phyloP scores from a whole-genome alignment of 2,113 vertebrate genomes.

The Heterotis niloticus region DNA sequence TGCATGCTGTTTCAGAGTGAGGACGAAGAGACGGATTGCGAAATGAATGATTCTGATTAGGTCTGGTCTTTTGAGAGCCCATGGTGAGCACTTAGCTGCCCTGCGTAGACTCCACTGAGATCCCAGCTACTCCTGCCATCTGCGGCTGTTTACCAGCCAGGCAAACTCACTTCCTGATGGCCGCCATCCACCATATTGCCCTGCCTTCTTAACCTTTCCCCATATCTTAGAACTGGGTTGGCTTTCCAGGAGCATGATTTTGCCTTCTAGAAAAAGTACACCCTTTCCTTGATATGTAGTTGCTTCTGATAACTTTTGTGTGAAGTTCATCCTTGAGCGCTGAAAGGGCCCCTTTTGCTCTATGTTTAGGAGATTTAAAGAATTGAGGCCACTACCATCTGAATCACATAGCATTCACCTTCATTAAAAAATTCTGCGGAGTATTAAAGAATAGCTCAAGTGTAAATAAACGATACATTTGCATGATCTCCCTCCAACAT shows the following conservation, averaged over 20 bases:
- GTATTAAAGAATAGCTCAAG: too few species aligned
- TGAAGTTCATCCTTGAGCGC: too few species aligned
- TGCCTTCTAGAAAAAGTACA: too few species aligned
- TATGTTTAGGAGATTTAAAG: too few species aligned
- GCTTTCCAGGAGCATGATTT: background rate
- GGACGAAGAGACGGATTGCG: slow-evolving; percentile 77
- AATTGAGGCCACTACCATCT: too few species aligned
- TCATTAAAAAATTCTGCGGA: too few species aligned
- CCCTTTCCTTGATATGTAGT: background rate
- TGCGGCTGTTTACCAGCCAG: background rate
- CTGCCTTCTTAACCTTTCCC: too few species aligned
- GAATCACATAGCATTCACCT: too few species aligned
- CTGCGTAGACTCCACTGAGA: slow-evolving; percentile 44
- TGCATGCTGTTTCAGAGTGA: slow-evolving; percentile 73
- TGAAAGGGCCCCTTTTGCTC: too few species aligned
- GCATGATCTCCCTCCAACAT: too few species aligned
- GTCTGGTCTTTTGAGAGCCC: slow-evolving; percentile 64
- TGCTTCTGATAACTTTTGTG: background rate
- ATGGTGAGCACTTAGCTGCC: slow-evolving; percentile 72
- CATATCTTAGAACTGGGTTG: background rate
- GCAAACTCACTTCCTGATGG: slow-evolving; percentile 1
- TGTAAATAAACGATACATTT: too few species aligned
- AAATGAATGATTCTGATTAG: slow-evolving; percentile 87
- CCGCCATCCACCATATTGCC: background rate
- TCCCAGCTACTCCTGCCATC: slow-evolving; percentile 33